These are phyloP conservation scores for Conus canariensis DNA, from an alignment of 2,888 invertebrate genomes.

Conservation along the genomic window DNA sequence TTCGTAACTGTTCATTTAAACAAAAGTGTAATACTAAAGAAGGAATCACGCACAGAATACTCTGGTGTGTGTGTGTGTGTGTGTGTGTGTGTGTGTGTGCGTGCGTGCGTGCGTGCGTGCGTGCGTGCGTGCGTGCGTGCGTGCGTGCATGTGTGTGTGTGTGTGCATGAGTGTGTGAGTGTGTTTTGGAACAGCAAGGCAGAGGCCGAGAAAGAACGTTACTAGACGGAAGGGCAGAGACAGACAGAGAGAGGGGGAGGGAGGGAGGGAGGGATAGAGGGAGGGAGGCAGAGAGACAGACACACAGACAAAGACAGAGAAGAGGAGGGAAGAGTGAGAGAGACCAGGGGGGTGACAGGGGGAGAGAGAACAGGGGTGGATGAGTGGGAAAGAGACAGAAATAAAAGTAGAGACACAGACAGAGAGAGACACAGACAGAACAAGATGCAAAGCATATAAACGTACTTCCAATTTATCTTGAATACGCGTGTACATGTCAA, in stretches of 20 bases:
- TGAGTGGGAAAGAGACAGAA: no score
- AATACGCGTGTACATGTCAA: no score
- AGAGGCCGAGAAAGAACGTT: no score
- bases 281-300: background rate
- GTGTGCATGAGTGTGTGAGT: background rate
- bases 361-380: no score
- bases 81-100: constrained; percentile 22
- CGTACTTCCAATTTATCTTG: no score
- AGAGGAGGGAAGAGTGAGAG: background rate
- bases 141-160: constrained; percentile 23
- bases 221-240: background rate
- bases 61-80: background rate
- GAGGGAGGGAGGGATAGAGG: background rate
- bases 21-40: no score
- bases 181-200: background rate
- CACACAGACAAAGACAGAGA: background rate
- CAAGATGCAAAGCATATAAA: no score
- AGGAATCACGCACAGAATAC: no score
- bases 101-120: background rate
- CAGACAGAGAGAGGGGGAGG: background rate
- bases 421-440: no score
- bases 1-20: no score
- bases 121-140: constrained; percentile 24
- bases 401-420: no score
- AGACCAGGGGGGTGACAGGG: background rate